These are phyloP conservation scores for Phocoena sinus DNA, from an alignment of 2,113 vertebrate species.

Conservation along the genomic window DNA sequence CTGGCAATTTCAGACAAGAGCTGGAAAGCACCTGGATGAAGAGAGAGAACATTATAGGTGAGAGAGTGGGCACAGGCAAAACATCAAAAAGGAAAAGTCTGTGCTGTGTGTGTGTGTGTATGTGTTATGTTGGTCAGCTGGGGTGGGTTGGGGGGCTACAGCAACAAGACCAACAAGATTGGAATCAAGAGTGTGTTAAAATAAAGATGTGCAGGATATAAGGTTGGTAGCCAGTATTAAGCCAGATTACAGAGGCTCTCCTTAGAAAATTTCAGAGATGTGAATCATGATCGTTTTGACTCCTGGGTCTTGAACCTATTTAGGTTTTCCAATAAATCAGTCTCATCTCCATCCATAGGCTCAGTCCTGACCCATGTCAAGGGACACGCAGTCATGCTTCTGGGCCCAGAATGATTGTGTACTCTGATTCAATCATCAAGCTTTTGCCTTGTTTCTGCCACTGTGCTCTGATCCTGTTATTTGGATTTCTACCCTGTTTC, in stretches of 20 bases:
- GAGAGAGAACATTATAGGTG: not conserved
- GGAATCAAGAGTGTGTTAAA: not conserved
- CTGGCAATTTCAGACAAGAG: not conserved
- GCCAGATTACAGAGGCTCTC: not conserved
- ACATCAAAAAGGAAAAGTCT: not conserved
- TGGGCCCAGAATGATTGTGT: not conserved
- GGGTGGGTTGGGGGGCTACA: not conserved
- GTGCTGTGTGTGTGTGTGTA: not conserved
- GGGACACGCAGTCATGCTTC: not conserved
- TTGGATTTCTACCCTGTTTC: not conserved
- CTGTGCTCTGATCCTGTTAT: not conserved
- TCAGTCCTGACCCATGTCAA: not conserved
- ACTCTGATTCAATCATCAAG: not conserved
- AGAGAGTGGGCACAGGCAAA: not conserved
- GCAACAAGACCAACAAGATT: not conserved
- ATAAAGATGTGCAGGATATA: not conserved
- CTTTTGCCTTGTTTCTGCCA: not conserved
- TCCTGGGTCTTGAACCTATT: not conserved
- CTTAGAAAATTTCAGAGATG: not conserved
- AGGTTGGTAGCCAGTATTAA: not conserved
- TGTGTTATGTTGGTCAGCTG: not conserved
- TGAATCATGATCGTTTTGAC: not conserved
- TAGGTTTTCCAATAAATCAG: not conserved
- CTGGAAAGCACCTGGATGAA: not conserved
- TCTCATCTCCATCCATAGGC: not conserved